Evolutionary conservation across 2,113 vertebrate genomes (phyloP), one percentile per base, ranked within the genome.

Genomic region (Prionailurus viverrinus): DNA sequence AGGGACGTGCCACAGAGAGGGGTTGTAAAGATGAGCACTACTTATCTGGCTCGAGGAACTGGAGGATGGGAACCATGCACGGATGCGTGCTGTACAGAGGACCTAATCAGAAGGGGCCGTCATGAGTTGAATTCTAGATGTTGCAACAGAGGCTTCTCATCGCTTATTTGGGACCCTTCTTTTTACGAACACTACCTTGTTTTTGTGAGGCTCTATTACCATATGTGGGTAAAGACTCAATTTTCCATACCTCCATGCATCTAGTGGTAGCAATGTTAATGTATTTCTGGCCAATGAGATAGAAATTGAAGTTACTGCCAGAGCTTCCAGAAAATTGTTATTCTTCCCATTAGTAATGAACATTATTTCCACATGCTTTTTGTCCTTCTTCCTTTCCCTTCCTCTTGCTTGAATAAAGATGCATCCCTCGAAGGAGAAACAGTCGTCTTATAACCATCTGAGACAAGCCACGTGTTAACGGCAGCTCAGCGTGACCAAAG

Each of bases 41-140:
- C 3, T 45, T 5, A 3, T 31, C 18, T 19, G 61, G 21, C 45
- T 33, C 21, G 3, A 68, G 10, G n/a, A 19, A 36, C 39, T 16
- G 2, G 7, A 87, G 53, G 33, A 0, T 9, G 6, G 7, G 16
- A 25, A n/a, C 10, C 1, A 3, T 3, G 31, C 1, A 51, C 1
- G 9, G 29, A 65, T 12, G 29, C 0, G 13, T 3, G 21, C 27
- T 45, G 7, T 4, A 2, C 10, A 58, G 29, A 25, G 2, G 12
- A 58, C 4, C 31, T 55, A 31, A 29, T 51, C 36, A 48, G 19
- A 19, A 92, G 7, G 0, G 6, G 4, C 0, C 7, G 14, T 19
- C 16, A 8, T 1, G 1, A 51, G 36, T 29, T 71, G 8, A 83
- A n/a, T 41, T 92, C 79, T 36, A 68, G 36, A 53, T 78, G 2